These are phyloP conservation scores for Lagorchestes hirsutus DNA, from an alignment of 2,797 vertebrate genomes.

Conservation along the genomic window DNA sequence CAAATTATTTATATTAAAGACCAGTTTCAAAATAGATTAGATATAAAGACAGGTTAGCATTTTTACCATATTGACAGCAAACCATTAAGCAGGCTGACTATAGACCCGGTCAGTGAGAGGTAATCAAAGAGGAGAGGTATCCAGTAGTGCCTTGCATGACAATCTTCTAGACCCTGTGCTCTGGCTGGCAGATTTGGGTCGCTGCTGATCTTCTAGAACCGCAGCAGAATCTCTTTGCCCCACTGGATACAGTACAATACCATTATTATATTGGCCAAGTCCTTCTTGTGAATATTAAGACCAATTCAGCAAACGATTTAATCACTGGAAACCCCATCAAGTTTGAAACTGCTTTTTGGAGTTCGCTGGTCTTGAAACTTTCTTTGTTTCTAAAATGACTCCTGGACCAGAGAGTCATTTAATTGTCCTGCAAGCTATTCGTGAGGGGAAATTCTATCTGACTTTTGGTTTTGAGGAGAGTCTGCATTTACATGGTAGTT, in stretches of 20 bases:
- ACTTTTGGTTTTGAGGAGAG: slow-evolving; percentile 42
- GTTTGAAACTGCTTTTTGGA: background rate
- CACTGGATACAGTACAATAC: background rate
- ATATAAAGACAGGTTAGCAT: slow-evolving; percentile 85
- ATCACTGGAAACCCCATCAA: background rate
- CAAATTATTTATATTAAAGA: slow-evolving; percentile 83
- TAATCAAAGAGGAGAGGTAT: slow-evolving; percentile 85
- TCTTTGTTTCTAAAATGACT: slow-evolving; percentile 6
- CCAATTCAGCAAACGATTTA: background rate
- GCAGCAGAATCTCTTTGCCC: slow-evolving; percentile 42
- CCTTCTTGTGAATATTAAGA: background rate
- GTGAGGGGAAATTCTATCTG: background rate
- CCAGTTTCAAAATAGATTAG: slow-evolving; percentile 85
- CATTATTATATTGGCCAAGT: background rate
- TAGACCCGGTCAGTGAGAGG: slow-evolving; percentile 82
- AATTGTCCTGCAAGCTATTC: accelerated
- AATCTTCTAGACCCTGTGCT: slow-evolving; percentile 58
- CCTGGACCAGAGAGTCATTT: background rate
- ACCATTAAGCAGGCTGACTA: slow-evolving; percentile 83
- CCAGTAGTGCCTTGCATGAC: slow-evolving; percentile 78
- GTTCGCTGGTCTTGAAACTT: background rate
- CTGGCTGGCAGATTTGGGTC: slow-evolving; percentile 45
- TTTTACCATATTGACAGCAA: slow-evolving; percentile 89
- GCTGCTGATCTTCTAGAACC: slow-evolving; percentile 44
- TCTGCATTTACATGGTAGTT: background rate